Conservation (phyloP, 1,140 invertebrate species). For the Portunus trituberculatus region DNA sequence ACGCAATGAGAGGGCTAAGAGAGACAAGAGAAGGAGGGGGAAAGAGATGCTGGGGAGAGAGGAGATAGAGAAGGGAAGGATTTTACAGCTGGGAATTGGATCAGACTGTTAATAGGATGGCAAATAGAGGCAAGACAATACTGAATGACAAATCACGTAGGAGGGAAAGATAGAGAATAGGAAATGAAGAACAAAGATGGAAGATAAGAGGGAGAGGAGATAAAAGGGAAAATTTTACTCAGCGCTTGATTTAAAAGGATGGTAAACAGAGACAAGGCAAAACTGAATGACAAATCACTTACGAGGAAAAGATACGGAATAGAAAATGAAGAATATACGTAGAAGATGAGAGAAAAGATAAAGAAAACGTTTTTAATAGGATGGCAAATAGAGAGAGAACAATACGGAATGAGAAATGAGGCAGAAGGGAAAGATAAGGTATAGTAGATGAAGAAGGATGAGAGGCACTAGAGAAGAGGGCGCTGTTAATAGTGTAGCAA, state of each 20-base stretch:
- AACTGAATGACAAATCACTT: no score
- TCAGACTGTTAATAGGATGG: no score
- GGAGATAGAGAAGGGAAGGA: background rate
- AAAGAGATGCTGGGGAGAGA: no score
- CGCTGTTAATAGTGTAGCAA: background rate
- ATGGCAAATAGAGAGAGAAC: background rate
- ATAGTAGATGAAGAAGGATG: background rate
- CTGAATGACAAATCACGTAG: no score
- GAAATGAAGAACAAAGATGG: no score
- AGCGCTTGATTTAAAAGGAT: no score
- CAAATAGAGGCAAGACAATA: no score
- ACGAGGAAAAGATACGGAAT: background rate
- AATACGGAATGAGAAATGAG: no score
- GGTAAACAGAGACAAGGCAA: no score
- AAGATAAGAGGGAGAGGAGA: no score
- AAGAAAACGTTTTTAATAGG: background rate
- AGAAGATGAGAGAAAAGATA: background rate
- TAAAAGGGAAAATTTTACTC: no score
- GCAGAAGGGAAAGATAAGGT: background rate
- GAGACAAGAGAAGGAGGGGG: slow-evolving; percentile 2
- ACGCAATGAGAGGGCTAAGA: background rate
- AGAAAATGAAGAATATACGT: background rate
- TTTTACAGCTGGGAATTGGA: background rate
- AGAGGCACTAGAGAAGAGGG: background rate
- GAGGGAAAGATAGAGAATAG: background rate